phyloP scores from a whole-genome alignment of 35 echinoderm and acorn worm species.

The Patiria miniata region DNA sequence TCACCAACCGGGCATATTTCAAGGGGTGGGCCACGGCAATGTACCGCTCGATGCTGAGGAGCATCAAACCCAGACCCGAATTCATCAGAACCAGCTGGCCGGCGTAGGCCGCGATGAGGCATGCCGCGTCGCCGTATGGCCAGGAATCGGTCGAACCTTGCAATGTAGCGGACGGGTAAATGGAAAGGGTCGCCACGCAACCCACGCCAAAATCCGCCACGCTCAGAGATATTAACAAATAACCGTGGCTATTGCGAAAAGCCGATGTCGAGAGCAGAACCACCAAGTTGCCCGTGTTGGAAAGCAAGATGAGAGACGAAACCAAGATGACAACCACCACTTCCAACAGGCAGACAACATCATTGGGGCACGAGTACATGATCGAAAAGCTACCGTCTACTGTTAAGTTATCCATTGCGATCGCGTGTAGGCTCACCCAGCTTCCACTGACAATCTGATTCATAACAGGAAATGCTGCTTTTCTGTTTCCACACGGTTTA shows the following conservation, averaged over 20 bases:
- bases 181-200: conserved; percentile 21
- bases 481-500: too few species aligned
- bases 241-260: conserved; percentile 52
- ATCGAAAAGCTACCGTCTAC: too few species aligned
- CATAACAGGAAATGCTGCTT: too few species aligned
- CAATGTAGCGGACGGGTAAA: conserved; percentile 46
- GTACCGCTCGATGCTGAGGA: conserved; percentile 57
- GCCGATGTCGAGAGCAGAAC: neutral
- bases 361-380: neutral
- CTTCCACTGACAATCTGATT: too few species aligned
- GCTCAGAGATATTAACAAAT: conserved; percentile 40
- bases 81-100: conserved; percentile 36
- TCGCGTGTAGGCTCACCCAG: too few species aligned
- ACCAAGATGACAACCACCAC: neutral
- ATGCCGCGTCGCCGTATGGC: conserved; percentile 10
- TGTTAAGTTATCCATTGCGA: too few species aligned
- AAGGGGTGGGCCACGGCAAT: conserved; percentile 45
- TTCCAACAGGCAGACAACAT: neutral
- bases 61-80: conserved; percentile 32
- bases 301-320: neutral
- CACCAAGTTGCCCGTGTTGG: neutral
- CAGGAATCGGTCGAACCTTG: neutral
- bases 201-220: conserved; percentile 41
- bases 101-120: conserved; percentile 21
- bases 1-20: conserved; percentile 31